phyloP scores from a whole-genome alignment of 2,888 invertebrate species.

The Timema podura region DNA sequence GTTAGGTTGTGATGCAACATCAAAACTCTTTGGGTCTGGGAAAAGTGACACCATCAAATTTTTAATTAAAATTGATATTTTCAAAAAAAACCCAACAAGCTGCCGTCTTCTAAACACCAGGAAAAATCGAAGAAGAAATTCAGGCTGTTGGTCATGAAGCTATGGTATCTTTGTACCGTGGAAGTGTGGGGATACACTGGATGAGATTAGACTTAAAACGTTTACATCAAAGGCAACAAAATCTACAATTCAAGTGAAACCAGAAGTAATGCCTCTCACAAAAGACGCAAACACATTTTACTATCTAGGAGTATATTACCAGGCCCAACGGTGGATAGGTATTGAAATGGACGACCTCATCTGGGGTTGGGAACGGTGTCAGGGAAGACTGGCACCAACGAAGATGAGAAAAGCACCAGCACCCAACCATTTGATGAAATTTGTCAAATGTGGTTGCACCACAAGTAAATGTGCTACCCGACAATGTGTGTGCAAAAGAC shows the following conservation, averaged over 20 bases:
- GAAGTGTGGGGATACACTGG: not conserved
- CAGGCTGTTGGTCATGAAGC: not conserved
- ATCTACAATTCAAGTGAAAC: conserved; percentile 1
- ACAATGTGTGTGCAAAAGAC: not conserved
- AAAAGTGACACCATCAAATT: too few species aligned
- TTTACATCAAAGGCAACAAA: conserved; percentile 11
- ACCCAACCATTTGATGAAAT: conserved; percentile 5
- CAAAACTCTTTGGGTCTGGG: too few species aligned
- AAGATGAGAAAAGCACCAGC: conserved; percentile 2
- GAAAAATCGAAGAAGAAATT: not conserved
- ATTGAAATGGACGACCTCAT: not conserved
- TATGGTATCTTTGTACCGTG: not conserved
- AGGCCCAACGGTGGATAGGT: conserved; percentile 8
- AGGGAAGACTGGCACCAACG: conserved; percentile 10
- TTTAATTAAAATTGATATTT: too few species aligned
- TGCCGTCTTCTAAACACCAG: too few species aligned
- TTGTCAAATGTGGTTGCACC: conserved; percentile 8
- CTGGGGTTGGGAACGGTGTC: conserved; percentile 6
- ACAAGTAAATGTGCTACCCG: conserved; percentile 9
- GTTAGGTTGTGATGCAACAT: too few species aligned
- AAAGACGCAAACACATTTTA: conserved; percentile 6
- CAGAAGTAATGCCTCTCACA: conserved; percentile 9
- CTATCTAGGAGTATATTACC: not conserved
- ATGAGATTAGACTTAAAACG: too few species aligned
- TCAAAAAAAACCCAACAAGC: too few species aligned